Evolutionary conservation across 2,113 vertebrate genomes (phyloP).

Genomic region (Chauna torquata): DNA sequence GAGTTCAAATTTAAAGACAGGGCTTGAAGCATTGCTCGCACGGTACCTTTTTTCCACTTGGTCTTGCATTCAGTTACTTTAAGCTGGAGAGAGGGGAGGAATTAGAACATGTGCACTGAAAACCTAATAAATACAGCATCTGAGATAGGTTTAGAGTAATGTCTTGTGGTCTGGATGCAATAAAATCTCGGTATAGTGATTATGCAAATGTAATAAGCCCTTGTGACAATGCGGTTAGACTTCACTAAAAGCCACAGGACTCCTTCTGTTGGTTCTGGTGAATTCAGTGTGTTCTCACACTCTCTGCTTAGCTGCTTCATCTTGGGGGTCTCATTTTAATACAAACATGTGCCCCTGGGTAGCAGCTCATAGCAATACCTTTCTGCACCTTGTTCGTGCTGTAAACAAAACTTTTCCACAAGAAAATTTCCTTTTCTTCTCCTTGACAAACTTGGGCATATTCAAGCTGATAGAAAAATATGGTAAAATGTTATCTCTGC

Average conservation of each 20-base stretch:
- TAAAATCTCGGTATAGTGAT: background rate
- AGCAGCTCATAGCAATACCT: background rate
- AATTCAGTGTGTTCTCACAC: background rate
- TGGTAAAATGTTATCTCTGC: background rate
- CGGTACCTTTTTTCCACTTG: background rate
- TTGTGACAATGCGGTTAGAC: background rate
- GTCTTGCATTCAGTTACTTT: background rate
- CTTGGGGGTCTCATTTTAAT: background rate
- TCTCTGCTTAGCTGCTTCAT: background rate
- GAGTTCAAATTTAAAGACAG: background rate
- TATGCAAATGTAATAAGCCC: background rate
- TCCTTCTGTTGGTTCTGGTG: background rate
- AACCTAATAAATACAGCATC: background rate
- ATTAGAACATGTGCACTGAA: background rate
- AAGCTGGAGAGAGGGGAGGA: background rate
- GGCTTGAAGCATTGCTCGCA: background rate
- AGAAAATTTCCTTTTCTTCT: background rate
- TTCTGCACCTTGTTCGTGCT: background rate
- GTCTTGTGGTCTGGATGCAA: background rate
- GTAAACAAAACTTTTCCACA: background rate
- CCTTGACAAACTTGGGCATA: background rate
- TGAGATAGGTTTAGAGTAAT: background rate
- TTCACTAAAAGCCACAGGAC: background rate
- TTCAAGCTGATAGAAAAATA: background rate
- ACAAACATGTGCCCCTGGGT: background rate